These are phyloP conservation scores for Leptopterna dolabrata DNA, from an alignment of 2,888 invertebrate species.

Conservation along the genomic window DNA sequence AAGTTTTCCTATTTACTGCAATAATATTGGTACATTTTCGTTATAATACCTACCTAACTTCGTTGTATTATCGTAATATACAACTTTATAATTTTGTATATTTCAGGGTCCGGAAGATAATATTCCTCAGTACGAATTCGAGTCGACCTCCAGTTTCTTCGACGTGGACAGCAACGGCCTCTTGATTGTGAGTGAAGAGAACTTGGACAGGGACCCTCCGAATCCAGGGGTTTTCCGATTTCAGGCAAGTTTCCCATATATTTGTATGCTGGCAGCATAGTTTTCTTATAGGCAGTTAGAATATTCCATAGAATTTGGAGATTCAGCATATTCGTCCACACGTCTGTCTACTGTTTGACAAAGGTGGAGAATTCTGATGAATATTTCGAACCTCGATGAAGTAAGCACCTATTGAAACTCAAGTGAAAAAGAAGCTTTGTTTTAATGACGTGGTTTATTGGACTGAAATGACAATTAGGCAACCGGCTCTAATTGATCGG, in stretches of 20 bases:
- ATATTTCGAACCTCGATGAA: neutral
- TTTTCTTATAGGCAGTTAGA: too few species aligned
- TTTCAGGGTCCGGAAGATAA: slow-evolving; percentile 82
- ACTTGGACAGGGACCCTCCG: slow-evolving; percentile 87
- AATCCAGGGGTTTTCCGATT: slow-evolving; percentile 86
- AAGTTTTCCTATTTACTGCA: too few species aligned
- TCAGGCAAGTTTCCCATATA: slow-evolving; percentile 74
- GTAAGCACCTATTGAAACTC: neutral
- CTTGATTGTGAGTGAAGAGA: slow-evolving; percentile 84
- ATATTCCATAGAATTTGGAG: too few species aligned
- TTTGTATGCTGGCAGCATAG: too few species aligned
- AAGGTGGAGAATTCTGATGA: neutral
- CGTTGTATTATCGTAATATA: too few species aligned
- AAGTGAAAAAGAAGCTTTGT: neutral
- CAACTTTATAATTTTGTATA: neutral
- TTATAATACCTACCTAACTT: too few species aligned
- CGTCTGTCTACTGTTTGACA: neutral
- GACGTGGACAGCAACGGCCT: slow-evolving; percentile 79
- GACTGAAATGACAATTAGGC: neutral
- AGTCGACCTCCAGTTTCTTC: slow-evolving; percentile 86
- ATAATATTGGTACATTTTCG: too few species aligned
- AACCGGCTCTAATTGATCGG: neutral
- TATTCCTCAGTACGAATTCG: slow-evolving; percentile 83
- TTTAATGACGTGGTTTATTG: neutral
- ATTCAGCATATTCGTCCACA: too few species aligned